Conservation (phyloP, 2,888 invertebrate genomes). For the Congeria kusceri region DNA sequence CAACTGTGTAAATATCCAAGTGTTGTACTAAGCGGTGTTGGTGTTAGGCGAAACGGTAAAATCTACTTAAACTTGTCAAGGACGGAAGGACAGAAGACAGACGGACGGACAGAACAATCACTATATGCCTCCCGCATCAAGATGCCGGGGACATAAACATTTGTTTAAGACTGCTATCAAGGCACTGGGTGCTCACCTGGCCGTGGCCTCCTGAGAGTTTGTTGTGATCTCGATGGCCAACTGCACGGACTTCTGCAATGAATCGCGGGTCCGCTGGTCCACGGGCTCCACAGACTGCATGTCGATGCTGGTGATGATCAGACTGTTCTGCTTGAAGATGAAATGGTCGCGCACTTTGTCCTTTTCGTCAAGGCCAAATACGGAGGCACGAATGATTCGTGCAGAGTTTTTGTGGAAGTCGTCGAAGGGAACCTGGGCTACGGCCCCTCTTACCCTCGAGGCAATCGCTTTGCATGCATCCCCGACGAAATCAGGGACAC, state of each 20-base stretch:
- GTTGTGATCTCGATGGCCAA: conserved; percentile 87
- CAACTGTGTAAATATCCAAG: no score
- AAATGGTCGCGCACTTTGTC: conserved; percentile 85
- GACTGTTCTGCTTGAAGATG: conserved; percentile 86
- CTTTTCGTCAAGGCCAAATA: conserved; percentile 86
- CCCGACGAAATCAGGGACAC: conserved; percentile 87
- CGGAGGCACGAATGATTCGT: conserved; percentile 86
- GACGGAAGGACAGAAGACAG: no score
- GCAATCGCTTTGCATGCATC: conserved; percentile 87
- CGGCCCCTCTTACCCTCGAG: conserved; percentile 86
- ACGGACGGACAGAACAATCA: no score
- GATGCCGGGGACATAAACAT: no score
- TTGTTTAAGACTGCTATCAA: no score
- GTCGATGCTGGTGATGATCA: conserved; percentile 86
- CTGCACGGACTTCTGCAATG: conserved; percentile 87
- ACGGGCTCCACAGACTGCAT: conserved; percentile 87
- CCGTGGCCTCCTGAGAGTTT: conserved; percentile 87
- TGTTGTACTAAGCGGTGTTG: no score
- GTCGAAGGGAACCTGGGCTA: conserved; percentile 86
- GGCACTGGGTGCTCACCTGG: no score
- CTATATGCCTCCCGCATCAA: no score
- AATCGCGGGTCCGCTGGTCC: conserved; percentile 86
- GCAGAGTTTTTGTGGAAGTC: conserved; percentile 87
- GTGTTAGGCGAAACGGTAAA: no score
- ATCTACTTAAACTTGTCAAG: no score